These are phyloP conservation scores for Meghimatium bilineatum DNA, from an alignment of 2,888 invertebrate genomes.

Conservation along the genomic window DNA sequence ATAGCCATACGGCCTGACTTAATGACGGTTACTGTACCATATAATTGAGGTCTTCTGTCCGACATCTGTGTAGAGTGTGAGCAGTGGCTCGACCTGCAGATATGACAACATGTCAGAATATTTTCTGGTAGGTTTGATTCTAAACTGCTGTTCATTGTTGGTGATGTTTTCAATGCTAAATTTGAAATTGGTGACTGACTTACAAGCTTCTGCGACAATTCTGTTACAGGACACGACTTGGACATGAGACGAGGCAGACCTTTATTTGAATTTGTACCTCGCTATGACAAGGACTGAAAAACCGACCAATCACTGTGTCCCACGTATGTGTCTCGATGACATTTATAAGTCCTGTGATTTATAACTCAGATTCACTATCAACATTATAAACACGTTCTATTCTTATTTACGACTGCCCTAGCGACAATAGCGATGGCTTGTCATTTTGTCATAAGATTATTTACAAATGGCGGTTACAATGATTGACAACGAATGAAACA, in stretches of 20 bases:
- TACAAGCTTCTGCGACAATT: background rate
- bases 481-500: background rate
- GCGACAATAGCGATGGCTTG: background rate
- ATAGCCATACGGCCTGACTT: background rate
- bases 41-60: background rate
- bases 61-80: background rate
- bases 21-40: background rate
- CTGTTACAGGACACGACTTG: background rate
- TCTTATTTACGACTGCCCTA: background rate
- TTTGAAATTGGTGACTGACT: no score
- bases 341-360: background rate
- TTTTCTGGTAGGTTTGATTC: background rate
- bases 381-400: background rate
- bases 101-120: no score
- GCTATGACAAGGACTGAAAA: background rate
- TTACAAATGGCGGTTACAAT: background rate
- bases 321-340: background rate
- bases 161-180: background rate
- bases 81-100: background rate
- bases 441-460: background rate
- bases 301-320: background rate
- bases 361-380: background rate
- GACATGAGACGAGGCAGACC: background rate
- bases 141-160: background rate
- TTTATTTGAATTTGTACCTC: background rate